Evolutionary conservation across 2,113 vertebrate genomes (phyloP).

Genomic region (Lagenorhynchus albirostris): DNA sequence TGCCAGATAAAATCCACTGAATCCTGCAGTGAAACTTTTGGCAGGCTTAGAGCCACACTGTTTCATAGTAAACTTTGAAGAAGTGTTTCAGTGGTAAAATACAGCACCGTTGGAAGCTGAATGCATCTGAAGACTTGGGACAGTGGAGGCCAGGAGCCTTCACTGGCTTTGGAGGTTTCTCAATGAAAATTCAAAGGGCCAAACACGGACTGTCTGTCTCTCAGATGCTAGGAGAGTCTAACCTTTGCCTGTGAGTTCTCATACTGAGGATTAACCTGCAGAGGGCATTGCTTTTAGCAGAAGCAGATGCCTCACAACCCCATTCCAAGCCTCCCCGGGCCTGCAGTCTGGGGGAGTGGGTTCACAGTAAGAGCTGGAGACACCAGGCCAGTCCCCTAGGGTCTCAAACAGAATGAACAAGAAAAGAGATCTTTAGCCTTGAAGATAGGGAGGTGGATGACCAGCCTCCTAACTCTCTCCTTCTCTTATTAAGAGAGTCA

Average conservation of each 20-base stretch:
- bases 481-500: not conserved
- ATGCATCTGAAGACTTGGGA: not conserved
- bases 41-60: constrained; percentile 80
- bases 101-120: not conserved
- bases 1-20: constrained; percentile 86
- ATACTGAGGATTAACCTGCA: not conserved
- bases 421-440: not conserved
- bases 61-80: constrained; percentile 76
- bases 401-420: not conserved
- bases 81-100: constrained; percentile 59
- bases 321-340: not conserved
- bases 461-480: not conserved
- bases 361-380: not conserved
- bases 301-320: not conserved
- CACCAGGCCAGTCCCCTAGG: not conserved
- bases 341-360: not conserved
- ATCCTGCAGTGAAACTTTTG: constrained; percentile 77
- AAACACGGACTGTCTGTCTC: not conserved
- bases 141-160: not conserved
- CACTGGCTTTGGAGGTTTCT: not conserved
- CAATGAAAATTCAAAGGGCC: not conserved
- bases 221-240: not conserved
- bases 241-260: not conserved
- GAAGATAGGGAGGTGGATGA: not conserved
- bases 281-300: not conserved